Evolutionary conservation across 2,888 invertebrate genomes (phyloP).

Genomic region (Dexiosoma caninum): DNA sequence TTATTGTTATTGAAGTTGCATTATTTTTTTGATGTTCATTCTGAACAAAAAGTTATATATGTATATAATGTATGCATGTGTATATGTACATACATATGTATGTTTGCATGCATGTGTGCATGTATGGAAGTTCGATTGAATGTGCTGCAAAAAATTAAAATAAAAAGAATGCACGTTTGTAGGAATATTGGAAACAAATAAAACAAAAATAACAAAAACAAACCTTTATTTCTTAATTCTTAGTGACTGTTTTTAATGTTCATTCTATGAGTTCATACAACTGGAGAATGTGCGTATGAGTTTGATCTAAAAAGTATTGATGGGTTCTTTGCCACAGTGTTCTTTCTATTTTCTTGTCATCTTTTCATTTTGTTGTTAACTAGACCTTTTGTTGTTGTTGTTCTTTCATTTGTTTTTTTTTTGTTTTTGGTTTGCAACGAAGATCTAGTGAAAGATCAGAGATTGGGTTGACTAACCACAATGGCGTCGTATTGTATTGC

Average conservation of each 20-base stretch:
- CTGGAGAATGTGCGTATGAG: constrained; percentile 48
- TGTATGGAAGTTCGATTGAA: constrained; percentile 59
- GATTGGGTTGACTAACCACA: constrained; percentile 63
- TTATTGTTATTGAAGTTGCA: constrained; percentile 42
- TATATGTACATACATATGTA: no score
- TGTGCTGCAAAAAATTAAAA: constrained; percentile 34
- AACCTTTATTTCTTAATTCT: constrained; percentile 62
- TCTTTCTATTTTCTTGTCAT: constrained; percentile 33
- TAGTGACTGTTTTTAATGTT: constrained; percentile 62
- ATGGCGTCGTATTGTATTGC: constrained; percentile 63
- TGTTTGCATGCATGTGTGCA: no score
- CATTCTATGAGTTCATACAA: constrained; percentile 45
- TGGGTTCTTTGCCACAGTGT: constrained; percentile 40
- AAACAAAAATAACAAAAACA: constrained; percentile 33
- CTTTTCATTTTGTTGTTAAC: constrained; percentile 43
- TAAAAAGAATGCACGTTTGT: constrained; percentile 6
- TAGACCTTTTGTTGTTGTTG: constrained; percentile 43
- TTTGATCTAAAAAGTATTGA: constrained; percentile 62
- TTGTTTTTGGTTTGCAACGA: constrained; percentile 33
- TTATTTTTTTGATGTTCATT: constrained; percentile 35
- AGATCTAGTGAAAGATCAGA: constrained; percentile 60
- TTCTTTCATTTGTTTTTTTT: constrained; percentile 6
- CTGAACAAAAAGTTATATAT: constrained; percentile 1
- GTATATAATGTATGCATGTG: no score
- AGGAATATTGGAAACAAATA: constrained; percentile 26